Percentiles rank a stretch among this genome's conserved stretches.
Evolutionary conservation across 2,113 vertebrate genomes (phyloP).

Genomic region (Ptychochromis oligacanthus): DNA sequence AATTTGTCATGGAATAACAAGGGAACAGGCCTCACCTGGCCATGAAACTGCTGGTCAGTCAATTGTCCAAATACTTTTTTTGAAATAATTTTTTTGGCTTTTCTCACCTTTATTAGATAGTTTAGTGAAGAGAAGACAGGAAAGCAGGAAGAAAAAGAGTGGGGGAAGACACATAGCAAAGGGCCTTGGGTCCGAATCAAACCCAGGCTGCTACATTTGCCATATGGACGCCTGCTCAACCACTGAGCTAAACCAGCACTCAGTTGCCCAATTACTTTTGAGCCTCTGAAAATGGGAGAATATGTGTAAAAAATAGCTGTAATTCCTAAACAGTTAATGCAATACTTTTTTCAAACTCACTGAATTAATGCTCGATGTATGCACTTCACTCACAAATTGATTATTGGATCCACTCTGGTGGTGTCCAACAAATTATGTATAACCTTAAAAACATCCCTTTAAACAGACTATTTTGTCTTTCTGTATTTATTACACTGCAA

Average conservation of each 20-base stretch:
- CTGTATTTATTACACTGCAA: background rate
- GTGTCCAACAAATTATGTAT: no score
- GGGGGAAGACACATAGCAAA: no score
- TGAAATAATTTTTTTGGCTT: no score
- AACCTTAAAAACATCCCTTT: background rate
- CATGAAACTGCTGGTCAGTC: background rate
- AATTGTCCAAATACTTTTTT: background rate
- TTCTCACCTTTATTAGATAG: no score
- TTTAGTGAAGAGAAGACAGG: no score
- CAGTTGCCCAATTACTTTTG: background rate
- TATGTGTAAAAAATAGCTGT: background rate
- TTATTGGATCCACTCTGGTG: background rate
- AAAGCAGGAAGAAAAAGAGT: no score
- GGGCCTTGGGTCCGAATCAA: no score
- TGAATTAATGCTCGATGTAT: background rate
- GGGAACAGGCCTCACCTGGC: background rate
- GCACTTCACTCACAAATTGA: background rate
- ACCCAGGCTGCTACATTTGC: no score
- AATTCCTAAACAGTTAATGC: background rate
- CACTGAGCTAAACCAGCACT: no score
- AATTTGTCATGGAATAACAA: no score
- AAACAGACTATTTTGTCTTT: background rate
- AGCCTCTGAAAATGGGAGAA: background rate
- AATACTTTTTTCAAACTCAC: background rate
- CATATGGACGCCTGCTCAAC: no score